These are phyloP conservation scores for Anarsia innoxiella DNA, from an alignment of 2,888 invertebrate species.

Conservation along the genomic window DNA sequence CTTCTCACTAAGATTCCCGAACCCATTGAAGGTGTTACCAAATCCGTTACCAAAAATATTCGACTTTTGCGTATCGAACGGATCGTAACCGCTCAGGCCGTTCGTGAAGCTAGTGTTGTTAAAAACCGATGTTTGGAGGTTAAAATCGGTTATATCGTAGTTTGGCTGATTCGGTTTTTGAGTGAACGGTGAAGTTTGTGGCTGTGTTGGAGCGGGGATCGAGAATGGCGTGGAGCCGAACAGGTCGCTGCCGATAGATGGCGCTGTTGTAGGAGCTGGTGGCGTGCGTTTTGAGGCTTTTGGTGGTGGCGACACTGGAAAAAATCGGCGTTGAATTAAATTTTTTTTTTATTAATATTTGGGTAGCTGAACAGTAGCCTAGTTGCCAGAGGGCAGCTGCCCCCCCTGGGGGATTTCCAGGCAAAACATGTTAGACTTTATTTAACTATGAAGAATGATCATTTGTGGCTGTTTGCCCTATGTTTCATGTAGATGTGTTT, in stretches of 20 bases:
- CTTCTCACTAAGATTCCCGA: constrained; percentile 64
- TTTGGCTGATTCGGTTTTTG: constrained; percentile 46
- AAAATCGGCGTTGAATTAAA: too few relatives aligned
- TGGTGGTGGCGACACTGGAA: constrained; percentile 91
- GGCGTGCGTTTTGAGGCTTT: constrained; percentile 79
- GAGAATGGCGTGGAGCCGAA: constrained; percentile 88
- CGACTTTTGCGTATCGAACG: constrained; percentile 87
- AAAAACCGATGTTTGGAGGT: constrained; percentile 62
- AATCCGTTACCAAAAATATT: constrained; percentile 58
- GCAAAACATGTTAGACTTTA: too few relatives aligned
- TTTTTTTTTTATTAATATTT: too few relatives aligned
- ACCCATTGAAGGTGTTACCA: constrained; percentile 60
- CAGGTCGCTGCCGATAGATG: constrained; percentile 77
- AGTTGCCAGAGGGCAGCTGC: too few relatives aligned
- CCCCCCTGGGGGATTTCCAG: too few relatives aligned
- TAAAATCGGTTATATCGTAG: constrained; percentile 66
- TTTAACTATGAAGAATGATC: too few relatives aligned
- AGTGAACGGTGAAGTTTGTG: constrained; percentile 19
- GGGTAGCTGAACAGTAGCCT: too few relatives aligned
- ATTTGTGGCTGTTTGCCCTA: too few relatives aligned
- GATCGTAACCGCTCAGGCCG: constrained; percentile 77
- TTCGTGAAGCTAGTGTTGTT: constrained; percentile 56
- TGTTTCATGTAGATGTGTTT: too few relatives aligned
- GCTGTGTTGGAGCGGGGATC: constrained; percentile 35
- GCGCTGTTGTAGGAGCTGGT: constrained; percentile 29